A percentile compares a stretch with the other conserved stretches of the same genome.
Conservation (phyloP, 2,113 vertebrate species). For the Mirza zaza region DNA sequence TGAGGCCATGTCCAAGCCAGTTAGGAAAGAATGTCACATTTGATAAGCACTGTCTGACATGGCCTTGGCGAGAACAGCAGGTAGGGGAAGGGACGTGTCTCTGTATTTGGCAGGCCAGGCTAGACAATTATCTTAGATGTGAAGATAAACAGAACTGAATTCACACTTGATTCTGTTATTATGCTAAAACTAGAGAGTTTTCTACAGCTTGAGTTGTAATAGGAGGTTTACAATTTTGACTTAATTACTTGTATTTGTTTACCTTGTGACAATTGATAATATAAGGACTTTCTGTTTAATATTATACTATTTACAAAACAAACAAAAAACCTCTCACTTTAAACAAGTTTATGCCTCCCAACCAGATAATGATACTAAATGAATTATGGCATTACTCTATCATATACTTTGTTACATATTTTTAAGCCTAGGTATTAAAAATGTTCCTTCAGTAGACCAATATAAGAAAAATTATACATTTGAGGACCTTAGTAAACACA, state of each 20-base stretch:
- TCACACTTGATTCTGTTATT: not conserved
- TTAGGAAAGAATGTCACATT: not conserved
- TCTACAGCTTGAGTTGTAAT: not conserved
- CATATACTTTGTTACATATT: not conserved
- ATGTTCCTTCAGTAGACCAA: constrained; percentile 40
- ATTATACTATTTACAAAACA: not conserved
- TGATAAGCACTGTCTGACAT: not conserved
- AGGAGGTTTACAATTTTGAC: not conserved
- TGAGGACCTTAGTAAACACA: constrained; percentile 27
- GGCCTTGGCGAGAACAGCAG: not conserved
- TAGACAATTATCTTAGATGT: not conserved
- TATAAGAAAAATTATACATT: not conserved
- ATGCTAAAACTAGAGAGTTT: not conserved
- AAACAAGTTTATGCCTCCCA: not conserved
- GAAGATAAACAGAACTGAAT: not conserved
- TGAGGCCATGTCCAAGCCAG: not conserved
- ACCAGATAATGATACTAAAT: constrained; percentile 9
- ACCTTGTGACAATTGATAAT: not conserved
- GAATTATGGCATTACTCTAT: not conserved
- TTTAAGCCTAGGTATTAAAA: constrained; percentile 52
- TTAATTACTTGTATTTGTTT: not conserved
- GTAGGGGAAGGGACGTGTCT: not conserved
- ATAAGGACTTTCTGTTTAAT: not conserved
- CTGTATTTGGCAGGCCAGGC: not conserved
- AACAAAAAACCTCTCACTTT: not conserved